phyloP scores from a whole-genome alignment of 2,113 vertebrate genomes.

The Hemibagrus wyckioides region DNA sequence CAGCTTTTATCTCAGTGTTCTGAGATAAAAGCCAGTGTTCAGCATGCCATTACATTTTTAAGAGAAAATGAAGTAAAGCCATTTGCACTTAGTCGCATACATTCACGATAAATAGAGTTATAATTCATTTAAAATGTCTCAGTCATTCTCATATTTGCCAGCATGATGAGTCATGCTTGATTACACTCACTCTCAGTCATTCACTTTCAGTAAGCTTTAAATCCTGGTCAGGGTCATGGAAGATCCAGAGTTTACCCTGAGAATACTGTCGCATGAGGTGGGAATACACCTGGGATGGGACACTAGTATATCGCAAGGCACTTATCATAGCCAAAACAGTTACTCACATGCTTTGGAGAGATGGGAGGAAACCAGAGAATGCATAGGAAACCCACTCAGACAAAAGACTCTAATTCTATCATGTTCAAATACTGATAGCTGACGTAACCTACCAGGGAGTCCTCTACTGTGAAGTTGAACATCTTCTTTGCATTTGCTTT shows the following conservation, averaged over 20 bases:
- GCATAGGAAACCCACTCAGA: neutral
- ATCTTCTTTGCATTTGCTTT: slow-evolving; percentile 69
- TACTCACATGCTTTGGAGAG: neutral
- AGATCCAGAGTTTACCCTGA: neutral
- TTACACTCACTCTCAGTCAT: neutral
- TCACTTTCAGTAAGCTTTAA: neutral
- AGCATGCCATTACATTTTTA: neutral
- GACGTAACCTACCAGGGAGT: slow-evolving; percentile 79
- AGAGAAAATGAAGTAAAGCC: neutral
- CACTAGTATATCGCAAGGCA: neutral
- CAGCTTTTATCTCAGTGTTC: neutral
- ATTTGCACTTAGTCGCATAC: neutral
- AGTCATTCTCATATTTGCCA: neutral
- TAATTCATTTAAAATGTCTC: neutral
- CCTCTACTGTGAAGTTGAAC: slow-evolving; percentile 86
- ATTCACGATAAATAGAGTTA: neutral
- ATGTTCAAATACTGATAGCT: neutral
- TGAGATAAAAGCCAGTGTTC: no score
- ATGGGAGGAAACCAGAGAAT: neutral
- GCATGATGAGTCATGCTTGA: slow-evolving; percentile 2
- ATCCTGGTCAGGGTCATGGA: neutral
- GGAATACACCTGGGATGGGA: neutral
- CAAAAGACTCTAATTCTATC: neutral
- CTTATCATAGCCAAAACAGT: neutral
- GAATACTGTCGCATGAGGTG: neutral